phyloP scores from a whole-genome alignment of 1,140 invertebrate genomes.

The Hetaerina americana region DNA sequence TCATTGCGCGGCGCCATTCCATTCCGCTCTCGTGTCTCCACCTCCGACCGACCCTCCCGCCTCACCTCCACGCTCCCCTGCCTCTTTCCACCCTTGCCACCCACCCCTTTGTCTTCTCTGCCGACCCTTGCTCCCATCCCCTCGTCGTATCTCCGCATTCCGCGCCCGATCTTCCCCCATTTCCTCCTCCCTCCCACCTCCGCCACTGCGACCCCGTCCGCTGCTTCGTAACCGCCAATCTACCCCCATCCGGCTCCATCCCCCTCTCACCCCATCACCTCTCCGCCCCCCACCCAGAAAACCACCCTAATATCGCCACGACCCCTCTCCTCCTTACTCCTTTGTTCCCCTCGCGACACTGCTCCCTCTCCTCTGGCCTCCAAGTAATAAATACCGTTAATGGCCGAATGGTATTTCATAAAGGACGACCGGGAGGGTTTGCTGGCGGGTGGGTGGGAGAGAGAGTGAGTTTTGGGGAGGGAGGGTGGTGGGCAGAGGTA shows the following conservation, averaged over 20 bases:
- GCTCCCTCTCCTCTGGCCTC: neutral
- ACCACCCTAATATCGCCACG: neutral
- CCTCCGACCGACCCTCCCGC: too few species aligned
- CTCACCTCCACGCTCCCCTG: too few species aligned
- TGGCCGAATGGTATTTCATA: slow-evolving; percentile 8
- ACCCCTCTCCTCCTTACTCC: too few species aligned
- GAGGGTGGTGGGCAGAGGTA: too few species aligned
- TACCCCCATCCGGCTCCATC: neutral
- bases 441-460: too few species aligned
- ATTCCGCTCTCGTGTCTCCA: too few species aligned
- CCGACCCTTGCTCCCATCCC: neutral
- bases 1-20: too few species aligned
- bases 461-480: too few species aligned
- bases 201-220: neutral
- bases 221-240: neutral
- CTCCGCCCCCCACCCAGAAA: neutral
- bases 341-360: neutral
- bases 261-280: neutral
- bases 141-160: neutral
- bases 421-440: neutral
- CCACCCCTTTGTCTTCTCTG: neutral
- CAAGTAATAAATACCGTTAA: slow-evolving; percentile 3
- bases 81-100: too few species aligned
- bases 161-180: neutral
- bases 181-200: neutral